Evolutionary conservation across 1,140 invertebrate genomes (phyloP), one percentile per base, ranked within the genome.

Genomic region (Homarus americanus): DNA sequence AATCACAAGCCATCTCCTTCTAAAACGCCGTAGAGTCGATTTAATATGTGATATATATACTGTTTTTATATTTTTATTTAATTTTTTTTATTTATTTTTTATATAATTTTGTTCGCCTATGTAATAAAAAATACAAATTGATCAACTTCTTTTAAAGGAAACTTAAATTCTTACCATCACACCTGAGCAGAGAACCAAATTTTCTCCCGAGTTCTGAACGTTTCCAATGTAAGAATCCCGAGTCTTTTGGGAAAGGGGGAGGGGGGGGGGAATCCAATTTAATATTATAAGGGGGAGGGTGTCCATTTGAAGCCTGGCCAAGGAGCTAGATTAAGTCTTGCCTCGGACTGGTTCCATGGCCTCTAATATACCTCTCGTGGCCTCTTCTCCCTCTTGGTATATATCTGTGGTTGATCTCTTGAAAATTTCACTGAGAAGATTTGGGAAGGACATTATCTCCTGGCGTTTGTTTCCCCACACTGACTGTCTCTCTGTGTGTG

Each of bases 181-280:
- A 69, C 63, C n/a, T 32, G 63, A 28, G 63, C 63, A 69, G 63
- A 69, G 32, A 32, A 9, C 63, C 3, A 32, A 28, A 32, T 32
- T 7, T 32, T 49, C 44, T 49, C 44, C 63, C 24, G 28, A 69
- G 53, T 4, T 0, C 5, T 58, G 53, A 69, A 32, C 63, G 63
- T 69, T 69, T 24, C 63, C 1, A 49, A 7, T 28, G n/a, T 28
- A 69, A 49, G 44, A 49, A 49, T 5, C 44, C n/a, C n/a, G 5
- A 69, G n/a, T 69, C 63, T 69, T 69, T 32, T 69, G 63, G n/a
- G n/a, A n/a, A n/a, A n/a, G n/a, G n/a, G n/a, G n/a, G n/a, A n/a
- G n/a, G n/a, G n/a, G n/a, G n/a, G n/a, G n/a, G n/a, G n/a, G n/a
- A 69, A 69, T 69, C 63, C 63, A 69, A 69, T 69, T 69, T 69